Conservation (phyloP, 2,113 vertebrate species). For the Pogona vitticeps region DNA sequence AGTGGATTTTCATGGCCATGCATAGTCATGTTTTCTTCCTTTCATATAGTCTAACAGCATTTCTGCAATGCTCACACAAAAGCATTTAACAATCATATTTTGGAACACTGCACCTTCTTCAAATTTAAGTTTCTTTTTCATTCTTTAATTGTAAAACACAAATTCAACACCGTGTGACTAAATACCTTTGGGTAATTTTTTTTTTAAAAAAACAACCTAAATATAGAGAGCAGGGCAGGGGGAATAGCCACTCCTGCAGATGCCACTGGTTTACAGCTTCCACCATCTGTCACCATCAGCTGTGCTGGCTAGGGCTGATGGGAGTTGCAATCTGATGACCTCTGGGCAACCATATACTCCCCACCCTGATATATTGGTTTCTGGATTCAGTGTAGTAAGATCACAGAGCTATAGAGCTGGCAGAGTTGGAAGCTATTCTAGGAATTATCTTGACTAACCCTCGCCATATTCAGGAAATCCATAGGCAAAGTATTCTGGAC, state of each 20-base stretch:
- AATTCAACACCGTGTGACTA: neutral
- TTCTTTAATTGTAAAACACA: constrained; percentile 11
- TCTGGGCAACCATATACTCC: neutral
- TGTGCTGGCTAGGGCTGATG: neutral
- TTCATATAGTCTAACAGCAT: neutral
- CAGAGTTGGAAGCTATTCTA: too few relatives aligned
- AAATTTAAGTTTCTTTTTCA: constrained; percentile 20
- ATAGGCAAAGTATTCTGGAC: too few relatives aligned
- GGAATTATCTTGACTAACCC: too few relatives aligned
- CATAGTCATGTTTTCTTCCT: fast-evolving
- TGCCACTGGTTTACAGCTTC: neutral
- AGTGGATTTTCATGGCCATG: too few relatives aligned
- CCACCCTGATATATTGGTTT: too few relatives aligned
- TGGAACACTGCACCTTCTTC: neutral
- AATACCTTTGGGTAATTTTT: neutral
- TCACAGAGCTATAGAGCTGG: too few relatives aligned
- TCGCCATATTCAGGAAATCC: too few relatives aligned
- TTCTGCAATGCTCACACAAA: neutral
- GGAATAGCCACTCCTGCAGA: neutral
- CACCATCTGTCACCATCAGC: too few relatives aligned
- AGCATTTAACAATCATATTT: constrained; percentile 16
- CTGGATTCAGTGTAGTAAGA: too few relatives aligned
- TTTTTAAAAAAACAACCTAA: neutral
- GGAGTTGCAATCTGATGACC: neutral
- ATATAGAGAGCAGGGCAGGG: neutral